Percentiles rank a stretch among this genome's conserved stretches.
These are phyloP conservation scores for Spisula solida DNA, from an alignment of 2,888 invertebrate genomes.

Conservation along the genomic window DNA sequence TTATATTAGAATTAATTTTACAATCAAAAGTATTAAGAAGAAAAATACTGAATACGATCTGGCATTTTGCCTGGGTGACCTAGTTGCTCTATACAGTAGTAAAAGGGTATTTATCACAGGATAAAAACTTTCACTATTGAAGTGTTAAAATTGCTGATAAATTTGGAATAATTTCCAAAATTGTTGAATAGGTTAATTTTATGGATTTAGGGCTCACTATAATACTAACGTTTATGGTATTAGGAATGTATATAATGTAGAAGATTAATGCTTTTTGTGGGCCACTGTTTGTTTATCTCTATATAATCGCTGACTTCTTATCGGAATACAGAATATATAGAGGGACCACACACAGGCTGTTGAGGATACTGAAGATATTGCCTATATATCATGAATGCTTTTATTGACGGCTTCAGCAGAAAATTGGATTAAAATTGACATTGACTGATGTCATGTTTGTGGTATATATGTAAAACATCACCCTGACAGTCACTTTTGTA, in stretches of 20 bases:
- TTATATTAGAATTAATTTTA: not conserved
- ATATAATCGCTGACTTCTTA: slow-evolving; percentile 22
- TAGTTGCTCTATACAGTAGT: not conserved
- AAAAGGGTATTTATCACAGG: not conserved
- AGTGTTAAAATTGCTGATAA: slow-evolving; percentile 28
- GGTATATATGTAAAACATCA: slow-evolving; percentile 1
- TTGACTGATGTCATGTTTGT: not conserved
- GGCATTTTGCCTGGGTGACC: slow-evolving; percentile 34
- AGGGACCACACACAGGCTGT: not conserved
- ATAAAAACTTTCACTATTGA: slow-evolving; percentile 26
- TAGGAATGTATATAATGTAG: not conserved
- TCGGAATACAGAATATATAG: not conserved
- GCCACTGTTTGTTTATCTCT: slow-evolving; percentile 29
- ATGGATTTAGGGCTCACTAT: not conserved
- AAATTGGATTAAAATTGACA: slow-evolving; percentile 16
- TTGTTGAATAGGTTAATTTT: slow-evolving; percentile 30
- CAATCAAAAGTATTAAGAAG: not conserved
- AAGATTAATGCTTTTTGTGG: slow-evolving; percentile 8
- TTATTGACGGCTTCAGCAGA: not conserved
- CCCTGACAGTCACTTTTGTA: not conserved
- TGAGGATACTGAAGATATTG: not conserved
- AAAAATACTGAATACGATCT: not conserved
- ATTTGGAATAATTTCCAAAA: slow-evolving; percentile 3
- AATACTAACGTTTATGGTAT: not conserved
- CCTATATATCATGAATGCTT: not conserved